Evolutionary conservation across 2,888 invertebrate genomes (phyloP), one percentile per base, ranked within the genome.

Genomic region (Oegoconia quadripuncta): DNA sequence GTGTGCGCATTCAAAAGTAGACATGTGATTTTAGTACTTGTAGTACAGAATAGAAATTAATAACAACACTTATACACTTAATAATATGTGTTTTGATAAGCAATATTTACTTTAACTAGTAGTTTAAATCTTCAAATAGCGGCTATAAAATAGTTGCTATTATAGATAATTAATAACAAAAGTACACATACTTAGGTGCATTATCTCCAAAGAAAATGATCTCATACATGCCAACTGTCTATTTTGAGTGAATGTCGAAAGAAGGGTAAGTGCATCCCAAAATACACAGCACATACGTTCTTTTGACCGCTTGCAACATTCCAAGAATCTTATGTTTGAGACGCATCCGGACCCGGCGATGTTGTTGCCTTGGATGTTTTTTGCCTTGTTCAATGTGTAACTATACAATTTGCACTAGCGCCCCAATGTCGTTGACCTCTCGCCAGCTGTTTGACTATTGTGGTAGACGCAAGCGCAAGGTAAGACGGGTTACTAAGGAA

Each of bases 381-480:
- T 81, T 78, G 73, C 76, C 70, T 70, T 71, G 68, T 63, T 57
- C 68, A 60, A 74, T 74, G 74, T 83, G 74, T 82, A 72, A 73
- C 73, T 75, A 69, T 76, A 80, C 78, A 86, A 81, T 86, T 86
- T 79, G 84, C 86, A 79, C 78, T 76, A 78, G 72, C 68, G 59
- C 53, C 59, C 42, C 50, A 62, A 67, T 67, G 83, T 82, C 86
- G 59, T 67, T 77, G 83, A 84, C 81, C 86, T 74, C 67, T 65
- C 62, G 68, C 74, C 86, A 86, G 84, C 84, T 87, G 86, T 81
- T 83, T 72, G 65, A 63, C 75, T 80, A 83, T 79, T 80, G 74
- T 75, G 57, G 67, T 62, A 59, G 59, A 63, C 69, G 67, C 69
- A 68, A 73, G 68, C 71, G 71, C 61, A 60, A 59, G 58, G 54